These are phyloP conservation scores for Brachyalestes nurse DNA, from an alignment of 2,797 vertebrate genomes.

Conservation along the genomic window DNA sequence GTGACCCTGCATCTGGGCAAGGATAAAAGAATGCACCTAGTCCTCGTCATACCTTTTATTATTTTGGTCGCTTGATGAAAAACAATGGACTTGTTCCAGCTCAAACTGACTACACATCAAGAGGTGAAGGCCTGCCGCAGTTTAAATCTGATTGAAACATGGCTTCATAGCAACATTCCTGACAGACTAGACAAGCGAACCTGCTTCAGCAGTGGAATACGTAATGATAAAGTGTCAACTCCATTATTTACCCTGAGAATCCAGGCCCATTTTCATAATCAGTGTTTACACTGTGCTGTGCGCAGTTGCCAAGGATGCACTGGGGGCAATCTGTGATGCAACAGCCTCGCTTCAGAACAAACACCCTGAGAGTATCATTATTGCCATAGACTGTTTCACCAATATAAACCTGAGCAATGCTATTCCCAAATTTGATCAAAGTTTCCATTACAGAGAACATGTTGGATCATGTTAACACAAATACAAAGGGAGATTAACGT, in stretches of 20 bases:
- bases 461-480: neutral
- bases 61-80: neutral
- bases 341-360: neutral
- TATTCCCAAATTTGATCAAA: neutral
- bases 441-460: neutral
- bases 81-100: neutral
- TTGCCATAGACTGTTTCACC: neutral
- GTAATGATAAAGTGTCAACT: neutral
- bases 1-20: too few species aligned
- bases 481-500: neutral
- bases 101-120: neutral
- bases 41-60: too few species aligned
- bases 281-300: too few species aligned
- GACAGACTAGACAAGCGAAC: neutral
- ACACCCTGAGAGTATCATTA: neutral
- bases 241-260: neutral
- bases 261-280: too few species aligned
- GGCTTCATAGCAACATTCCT: conserved; percentile 9
- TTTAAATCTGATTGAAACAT: conserved; percentile 9
- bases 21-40: too few species aligned
- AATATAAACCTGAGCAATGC: neutral
- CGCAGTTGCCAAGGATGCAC: too few species aligned
- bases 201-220: neutral
- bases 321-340: neutral
- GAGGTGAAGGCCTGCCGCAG: neutral